A percentile compares a stretch with the other conserved stretches of the same genome.
Evolutionary conservation across 1,140 invertebrate genomes (phyloP).

Genomic region (Apolygus lucorum): DNA sequence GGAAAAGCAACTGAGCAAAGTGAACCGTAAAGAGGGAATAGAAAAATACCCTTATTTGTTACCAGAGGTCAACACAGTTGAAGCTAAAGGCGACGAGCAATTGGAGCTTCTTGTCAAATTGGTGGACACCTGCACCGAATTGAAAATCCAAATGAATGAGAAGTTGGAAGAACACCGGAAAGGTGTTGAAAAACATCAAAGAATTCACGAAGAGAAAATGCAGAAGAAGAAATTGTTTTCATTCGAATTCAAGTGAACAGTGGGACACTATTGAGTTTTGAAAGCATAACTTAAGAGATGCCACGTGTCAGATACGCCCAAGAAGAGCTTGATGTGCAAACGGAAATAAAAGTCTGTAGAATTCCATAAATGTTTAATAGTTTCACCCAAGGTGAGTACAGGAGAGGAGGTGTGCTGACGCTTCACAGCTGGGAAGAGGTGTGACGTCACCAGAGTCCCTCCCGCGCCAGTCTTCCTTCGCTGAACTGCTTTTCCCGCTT

Average conservation of each 20-base stretch:
- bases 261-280: too few relatives aligned
- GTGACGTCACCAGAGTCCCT: too few relatives aligned
- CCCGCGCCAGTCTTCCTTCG: too few relatives aligned
- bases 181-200: not conserved
- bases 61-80: not conserved
- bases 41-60: not conserved
- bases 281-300: too few relatives aligned
- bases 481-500: too few relatives aligned
- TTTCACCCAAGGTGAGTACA: too few relatives aligned
- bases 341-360: too few relatives aligned
- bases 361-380: too few relatives aligned
- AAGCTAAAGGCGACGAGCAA: not conserved
- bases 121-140: not conserved
- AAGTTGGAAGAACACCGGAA: not conserved
- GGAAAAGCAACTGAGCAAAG: slow-evolving; percentile 8
- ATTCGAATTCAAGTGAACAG: slow-evolving; percentile 1
- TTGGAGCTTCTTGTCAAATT: not conserved
- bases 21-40: not conserved
- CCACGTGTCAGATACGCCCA: too few relatives aligned
- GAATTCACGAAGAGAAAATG: not conserved
- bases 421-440: too few relatives aligned
- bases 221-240: not conserved
- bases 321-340: too few relatives aligned
- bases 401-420: too few relatives aligned
- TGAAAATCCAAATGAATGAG: not conserved